Evolutionary conservation across 2,113 vertebrate species (phyloP).

Genomic region (Phalacrocorax brasilianus): DNA sequence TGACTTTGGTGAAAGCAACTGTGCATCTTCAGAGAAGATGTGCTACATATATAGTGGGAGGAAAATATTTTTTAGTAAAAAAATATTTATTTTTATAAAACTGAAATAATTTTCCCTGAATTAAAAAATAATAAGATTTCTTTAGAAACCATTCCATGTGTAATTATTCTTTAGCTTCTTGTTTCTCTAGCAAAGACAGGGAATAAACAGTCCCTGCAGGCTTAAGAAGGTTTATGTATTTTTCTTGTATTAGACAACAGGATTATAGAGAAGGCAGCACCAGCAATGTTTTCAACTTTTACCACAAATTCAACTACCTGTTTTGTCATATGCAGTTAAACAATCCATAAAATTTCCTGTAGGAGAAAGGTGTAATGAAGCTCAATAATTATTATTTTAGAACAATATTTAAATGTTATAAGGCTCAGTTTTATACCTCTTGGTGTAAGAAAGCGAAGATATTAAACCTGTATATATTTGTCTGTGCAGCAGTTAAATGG

Average conservation of each 20-base stretch:
- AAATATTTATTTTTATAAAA: neutral
- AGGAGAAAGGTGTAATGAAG: neutral
- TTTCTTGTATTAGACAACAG: constrained; percentile 10
- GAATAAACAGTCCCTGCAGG: neutral
- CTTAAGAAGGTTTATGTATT: constrained; percentile 8
- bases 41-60: rapidly evolving
- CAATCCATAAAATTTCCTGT: neutral
- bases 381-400: neutral
- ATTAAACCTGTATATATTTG: neutral
- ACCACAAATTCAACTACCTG: neutral
- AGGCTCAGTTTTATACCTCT: neutral
- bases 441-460: neutral
- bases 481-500: neutral
- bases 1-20: neutral
- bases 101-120: neutral
- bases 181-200: neutral
- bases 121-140: neutral
- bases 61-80: neutral
- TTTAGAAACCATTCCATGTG: neutral
- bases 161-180: neutral
- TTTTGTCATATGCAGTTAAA: neutral
- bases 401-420: neutral
- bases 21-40: neutral
- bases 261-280: neutral
- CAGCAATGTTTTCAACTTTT: neutral